These are phyloP conservation scores for Copidosoma aretas DNA, from an alignment of 2,888 invertebrate species.

Conservation along the genomic window DNA sequence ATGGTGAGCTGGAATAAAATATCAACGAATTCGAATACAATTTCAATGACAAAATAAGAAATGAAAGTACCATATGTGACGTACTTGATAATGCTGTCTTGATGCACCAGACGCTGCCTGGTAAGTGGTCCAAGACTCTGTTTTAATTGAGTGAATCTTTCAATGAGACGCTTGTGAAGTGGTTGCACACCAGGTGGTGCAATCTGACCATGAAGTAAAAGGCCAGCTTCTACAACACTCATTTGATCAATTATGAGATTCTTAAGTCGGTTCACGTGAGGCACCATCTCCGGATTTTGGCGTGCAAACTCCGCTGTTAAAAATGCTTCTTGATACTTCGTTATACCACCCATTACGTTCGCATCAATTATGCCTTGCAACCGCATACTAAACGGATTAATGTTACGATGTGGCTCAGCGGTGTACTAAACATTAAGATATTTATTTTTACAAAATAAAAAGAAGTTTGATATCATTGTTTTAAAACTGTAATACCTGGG, in stretches of 20 bases:
- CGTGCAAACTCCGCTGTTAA: conserved; percentile 80
- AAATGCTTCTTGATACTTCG: conserved; percentile 95
- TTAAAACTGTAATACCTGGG: conserved; percentile 47
- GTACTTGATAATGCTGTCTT: conserved; percentile 84
- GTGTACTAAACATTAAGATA: conserved; percentile 69
- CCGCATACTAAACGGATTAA: conserved; percentile 92
- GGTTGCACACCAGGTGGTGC: conserved; percentile 91
- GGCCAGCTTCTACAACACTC: conserved; percentile 81
- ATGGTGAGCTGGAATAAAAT: conserved; percentile 70
- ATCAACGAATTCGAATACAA: not conserved
- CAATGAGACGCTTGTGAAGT: conserved; percentile 85
- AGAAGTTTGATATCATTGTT: not conserved
- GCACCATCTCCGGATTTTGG: conserved; percentile 68
- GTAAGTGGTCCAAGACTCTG: conserved; percentile 75
- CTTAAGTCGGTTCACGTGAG: conserved; percentile 70
- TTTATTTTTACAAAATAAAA: not conserved
- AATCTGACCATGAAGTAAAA: conserved; percentile 83
- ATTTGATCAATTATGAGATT: conserved; percentile 78
- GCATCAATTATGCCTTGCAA: conserved; percentile 93
- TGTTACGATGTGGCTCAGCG: conserved; percentile 80
- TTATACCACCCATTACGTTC: conserved; percentile 93
- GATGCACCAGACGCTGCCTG: conserved; percentile 64
- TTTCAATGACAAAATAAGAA: too few relatives aligned
- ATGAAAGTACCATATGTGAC: conserved; percentile 48
- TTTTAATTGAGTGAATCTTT: conserved; percentile 84